Evolutionary conservation across 37 sponge, comb jelly and placozoan genomes (phyloP).

Genomic region (Cliona cf. orientalis): DNA sequence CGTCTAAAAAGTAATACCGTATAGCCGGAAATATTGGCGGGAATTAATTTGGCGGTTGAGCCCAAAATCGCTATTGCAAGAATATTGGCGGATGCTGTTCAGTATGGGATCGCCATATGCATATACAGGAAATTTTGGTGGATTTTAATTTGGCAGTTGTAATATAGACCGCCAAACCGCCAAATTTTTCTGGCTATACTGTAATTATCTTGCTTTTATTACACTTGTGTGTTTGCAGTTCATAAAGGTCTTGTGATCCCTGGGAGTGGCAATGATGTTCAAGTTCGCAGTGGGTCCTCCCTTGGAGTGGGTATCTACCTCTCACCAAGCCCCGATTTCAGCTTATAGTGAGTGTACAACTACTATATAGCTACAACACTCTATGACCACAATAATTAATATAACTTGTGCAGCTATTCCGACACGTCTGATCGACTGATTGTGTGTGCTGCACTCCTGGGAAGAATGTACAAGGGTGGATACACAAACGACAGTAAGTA

Average conservation of each 20-base stretch:
- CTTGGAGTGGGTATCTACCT: slow-evolving; percentile 57
- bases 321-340: slow-evolving; percentile 45
- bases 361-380: neutral
- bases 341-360: slow-evolving; percentile 15
- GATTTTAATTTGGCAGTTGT: too few species aligned
- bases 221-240: slow-evolving; percentile 12
- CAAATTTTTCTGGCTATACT: too few species aligned
- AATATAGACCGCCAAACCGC: too few species aligned
- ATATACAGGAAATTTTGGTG: too few species aligned
- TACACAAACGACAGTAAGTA: neutral
- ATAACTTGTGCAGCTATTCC: slow-evolving; percentile 20
- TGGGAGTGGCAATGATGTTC: slow-evolving; percentile 18
- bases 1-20: too few species aligned
- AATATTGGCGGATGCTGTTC: too few species aligned
- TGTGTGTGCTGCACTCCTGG: slow-evolving; percentile 54
- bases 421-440: slow-evolving; percentile 31
- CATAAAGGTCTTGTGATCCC: slow-evolving; percentile 56
- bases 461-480: slow-evolving; percentile 30
- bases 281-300: slow-evolving; percentile 50
- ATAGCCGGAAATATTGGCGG: too few species aligned
- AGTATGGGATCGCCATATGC: too few species aligned
- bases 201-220: too few species aligned
- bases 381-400: too few species aligned
- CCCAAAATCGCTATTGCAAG: too few species aligned
- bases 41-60: too few species aligned